Evolutionary conservation across 2,797 vertebrate species (phyloP), one percentile per base, ranked within the genome.

Genomic region (Brachyalestes nurse): DNA sequence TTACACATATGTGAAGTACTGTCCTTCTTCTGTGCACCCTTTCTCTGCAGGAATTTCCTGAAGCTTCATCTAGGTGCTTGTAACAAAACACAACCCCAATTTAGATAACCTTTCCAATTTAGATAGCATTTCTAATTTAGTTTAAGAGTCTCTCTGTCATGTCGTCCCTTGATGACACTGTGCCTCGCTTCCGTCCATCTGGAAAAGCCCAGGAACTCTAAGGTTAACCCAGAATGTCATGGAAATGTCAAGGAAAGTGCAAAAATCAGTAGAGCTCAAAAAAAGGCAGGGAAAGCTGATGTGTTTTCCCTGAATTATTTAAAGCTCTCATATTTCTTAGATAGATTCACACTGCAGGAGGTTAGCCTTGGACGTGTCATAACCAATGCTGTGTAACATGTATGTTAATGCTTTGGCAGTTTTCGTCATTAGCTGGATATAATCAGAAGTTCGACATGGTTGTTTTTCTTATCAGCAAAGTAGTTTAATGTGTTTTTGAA

Each of bases 71-170:
- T 13, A 53, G n/a, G 61, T 61, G 40, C 53, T 60, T 61, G 62
- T 62, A 78, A 62, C 70, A 77, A 49, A 62, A 55, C 45, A 62
- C 42, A 70, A 81, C 67, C 55, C 28, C 25, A 28, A 23, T 64
- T 62, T 49, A 55, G 45, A 34, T 75, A 75, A 9, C 19, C 64
- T 79, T 73, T 73, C 34, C 34, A 34, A 34, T 34, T 34, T 34
- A 34, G 34, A 34, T 34, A 34, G 57, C 42, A 55, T 71, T 70
- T 66, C 40, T 79, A 19, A 53, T 72, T 75, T 69, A 66, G 25
- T 34, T 51, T 69, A 51, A 28, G 51, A 14, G 12, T 8, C 42
- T 34, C 25, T 60, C 9, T 12, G 5, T 55, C 13, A 55, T 23
- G n/a, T n/a, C 42, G 8, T 45, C 7, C 47, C 49, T 16, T 57